A percentile compares a stretch with the other conserved stretches of the same genome.
These are phyloP conservation scores for Trissoscelio sp. DNA, from an alignment of 2,888 invertebrate species.

Conservation along the genomic window DNA sequence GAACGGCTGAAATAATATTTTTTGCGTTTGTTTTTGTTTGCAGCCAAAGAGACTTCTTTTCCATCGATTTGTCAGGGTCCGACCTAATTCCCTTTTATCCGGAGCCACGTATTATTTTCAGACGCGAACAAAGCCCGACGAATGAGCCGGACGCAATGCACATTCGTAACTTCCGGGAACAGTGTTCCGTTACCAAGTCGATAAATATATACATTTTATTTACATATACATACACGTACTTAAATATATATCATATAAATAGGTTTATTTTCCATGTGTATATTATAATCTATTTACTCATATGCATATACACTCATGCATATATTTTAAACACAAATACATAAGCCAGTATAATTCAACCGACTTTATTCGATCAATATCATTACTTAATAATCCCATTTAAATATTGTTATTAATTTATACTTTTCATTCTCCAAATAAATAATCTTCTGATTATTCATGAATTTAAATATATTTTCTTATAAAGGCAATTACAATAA, in stretches of 20 bases:
- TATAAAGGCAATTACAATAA: too few species aligned
- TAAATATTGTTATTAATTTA: too few species aligned
- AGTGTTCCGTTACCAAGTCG: constrained; percentile 42
- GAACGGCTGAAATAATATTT: constrained; percentile 28
- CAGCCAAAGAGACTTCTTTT: constrained; percentile 38
- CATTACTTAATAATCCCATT: too few species aligned
- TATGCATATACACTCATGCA: too few species aligned
- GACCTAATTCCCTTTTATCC: constrained; percentile 62
- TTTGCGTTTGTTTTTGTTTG: constrained; percentile 32
- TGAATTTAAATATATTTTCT: too few species aligned
- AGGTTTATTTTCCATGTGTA: not conserved
- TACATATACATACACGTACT: constrained; percentile 9
- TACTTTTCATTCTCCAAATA: too few species aligned
- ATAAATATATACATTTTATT: constrained; percentile 55
- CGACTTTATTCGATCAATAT: too few species aligned
- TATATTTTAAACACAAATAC: too few species aligned
- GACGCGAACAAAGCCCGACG: constrained; percentile 59
- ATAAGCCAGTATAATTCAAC: too few species aligned
- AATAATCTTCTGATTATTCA: too few species aligned
- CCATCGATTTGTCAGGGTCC: constrained; percentile 60
- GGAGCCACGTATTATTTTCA: constrained; percentile 59
- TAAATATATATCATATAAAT: not conserved
- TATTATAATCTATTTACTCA: not conserved
- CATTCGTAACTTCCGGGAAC: constrained; percentile 62
- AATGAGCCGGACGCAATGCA: constrained; percentile 64